Base-by-base conservation (phyloP, 2,888 invertebrate species). In the Gandaritis pyraliata region DNA sequence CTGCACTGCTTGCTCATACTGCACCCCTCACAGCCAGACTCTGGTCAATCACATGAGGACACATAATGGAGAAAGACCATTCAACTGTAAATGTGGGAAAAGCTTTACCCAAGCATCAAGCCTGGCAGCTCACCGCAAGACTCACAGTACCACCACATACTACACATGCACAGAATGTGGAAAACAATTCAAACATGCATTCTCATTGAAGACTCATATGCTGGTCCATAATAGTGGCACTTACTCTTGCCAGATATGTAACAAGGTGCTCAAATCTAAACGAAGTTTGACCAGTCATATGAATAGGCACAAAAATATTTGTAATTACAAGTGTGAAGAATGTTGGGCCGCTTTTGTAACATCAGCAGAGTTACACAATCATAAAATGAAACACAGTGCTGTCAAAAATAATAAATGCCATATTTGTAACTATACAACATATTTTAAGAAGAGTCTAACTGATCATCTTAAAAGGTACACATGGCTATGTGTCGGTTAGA, bases 271-370 rank as follows among this genome's bases (percentile, higher is more conserved):
- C 15, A 92, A 92, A 76, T 85, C 90, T 0, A 86, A 85, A 51
- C 82, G 84, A 48, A 82, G 87, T 10, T 74, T 91, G 13, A 80
- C 83, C 58, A 82, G 83, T 48, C 93, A 93, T 62, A 84, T 88
- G 78, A 82, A 83, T 57, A 77, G 93, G 39, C 93, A 93, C 74
- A 85, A 86, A 52, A 91, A 92, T 67, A 83, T 93, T 46, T 80
- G 80, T 48, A 90, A 92, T 69, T 93, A 80, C 60, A 92, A 81
- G 60, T 93, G 93, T 77, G 92, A 92, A 70, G 87, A 87, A 41
- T 93, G 92, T 76, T 92, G 93, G 11, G 81, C 81, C 46, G 88
- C 86, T 48, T 93, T 92, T 82, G 87, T 92, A 2, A 89, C 92
- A 45, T 82, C 83, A 50, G 87, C 91, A 23, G 92, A 92, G 71